A percentile compares a stretch with the other conserved stretches of the same genome.
Evolutionary conservation across 2,797 vertebrate species (phyloP).

Genomic region (Molossus molossus): DNA sequence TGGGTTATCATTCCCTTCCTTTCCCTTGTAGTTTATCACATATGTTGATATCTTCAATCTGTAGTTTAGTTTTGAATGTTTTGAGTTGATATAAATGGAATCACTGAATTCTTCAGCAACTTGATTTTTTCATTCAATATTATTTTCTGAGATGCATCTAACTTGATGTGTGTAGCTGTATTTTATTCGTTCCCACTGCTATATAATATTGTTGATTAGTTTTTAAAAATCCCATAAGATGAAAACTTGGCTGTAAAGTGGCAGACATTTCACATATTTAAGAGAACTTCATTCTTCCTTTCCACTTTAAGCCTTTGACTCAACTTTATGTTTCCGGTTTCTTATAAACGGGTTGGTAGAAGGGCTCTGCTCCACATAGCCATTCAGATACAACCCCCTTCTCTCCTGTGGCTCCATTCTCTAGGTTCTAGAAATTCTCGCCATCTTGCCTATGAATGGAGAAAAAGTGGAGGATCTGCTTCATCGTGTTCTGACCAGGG

Average conservation of each 20-base stretch:
- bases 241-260: not conserved
- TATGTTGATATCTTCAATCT: not conserved
- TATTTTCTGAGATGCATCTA: slow-evolving; percentile 42
- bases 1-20: not conserved
- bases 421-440: not conserved
- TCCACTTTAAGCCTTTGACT: slow-evolving; percentile 1
- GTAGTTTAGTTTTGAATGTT: not conserved
- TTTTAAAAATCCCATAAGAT: not conserved
- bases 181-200: slow-evolving; percentile 24
- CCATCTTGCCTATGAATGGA: not conserved
- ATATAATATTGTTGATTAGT: not conserved
- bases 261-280: not conserved
- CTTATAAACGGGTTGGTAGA: not conserved
- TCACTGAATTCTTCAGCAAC: not conserved
- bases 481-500: not conserved
- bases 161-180: not conserved
- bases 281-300: not conserved
- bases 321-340: not conserved
- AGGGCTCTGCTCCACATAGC: not conserved
- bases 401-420: not conserved
- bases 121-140: not conserved
- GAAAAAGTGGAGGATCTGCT: not conserved
- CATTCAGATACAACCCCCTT: not conserved
- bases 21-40: not conserved
- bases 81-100: slow-evolving; percentile 17